Base-by-base conservation (phyloP, 1,140 invertebrate species). In the Zelostemma sp. region DNA sequence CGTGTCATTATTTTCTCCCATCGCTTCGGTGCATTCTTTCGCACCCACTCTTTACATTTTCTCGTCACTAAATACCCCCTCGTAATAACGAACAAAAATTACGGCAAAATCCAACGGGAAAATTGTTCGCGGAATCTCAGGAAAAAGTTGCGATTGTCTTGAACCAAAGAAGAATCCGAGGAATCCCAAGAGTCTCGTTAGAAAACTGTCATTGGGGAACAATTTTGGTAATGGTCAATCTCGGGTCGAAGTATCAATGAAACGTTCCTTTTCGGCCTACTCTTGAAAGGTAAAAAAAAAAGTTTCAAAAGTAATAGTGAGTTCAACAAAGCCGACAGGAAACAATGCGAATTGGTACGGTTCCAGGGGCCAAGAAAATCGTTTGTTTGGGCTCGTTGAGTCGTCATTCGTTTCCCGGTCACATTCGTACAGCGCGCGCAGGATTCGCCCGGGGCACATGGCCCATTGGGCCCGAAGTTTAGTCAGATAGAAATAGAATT, bases 401-500 rank as follows among this genome's bases (percentile, higher is more conserved):
- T 46, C 43, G 43, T 46, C 43, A 19, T 46, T 19, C 17, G 43
- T 17, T 46, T 43, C 57, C 49, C 40, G 54, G 47, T 57, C 53
- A 58, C 57, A 70, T 33, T 45, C 14, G 62, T 59, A 17, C 4
- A 45, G 5, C 62, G 58, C 53, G 57, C 47, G 55, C 51, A 14
- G 57, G 70, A 62, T 59, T 28, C 59, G 66, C 59, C 63, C 62
- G 59, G 55, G 65, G 51, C 48, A 45, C 56, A 45, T 56, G 56
- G 63, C 59, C 54, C 47, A 31, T 50, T 60, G 40, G 43, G 57
- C 47, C 69, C 63, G 69, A 73, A 73, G 63, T 69, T 73, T 41
- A 67, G 68, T 72, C 63, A 73, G 71, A 64, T 64, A 76, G 78
- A 82, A 84, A 82, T 83, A 82, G 81, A 82, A 83, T 84, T 83